Evolutionary conservation across 2,113 vertebrate species (phyloP).

Genomic region (Saccopteryx leptura): DNA sequence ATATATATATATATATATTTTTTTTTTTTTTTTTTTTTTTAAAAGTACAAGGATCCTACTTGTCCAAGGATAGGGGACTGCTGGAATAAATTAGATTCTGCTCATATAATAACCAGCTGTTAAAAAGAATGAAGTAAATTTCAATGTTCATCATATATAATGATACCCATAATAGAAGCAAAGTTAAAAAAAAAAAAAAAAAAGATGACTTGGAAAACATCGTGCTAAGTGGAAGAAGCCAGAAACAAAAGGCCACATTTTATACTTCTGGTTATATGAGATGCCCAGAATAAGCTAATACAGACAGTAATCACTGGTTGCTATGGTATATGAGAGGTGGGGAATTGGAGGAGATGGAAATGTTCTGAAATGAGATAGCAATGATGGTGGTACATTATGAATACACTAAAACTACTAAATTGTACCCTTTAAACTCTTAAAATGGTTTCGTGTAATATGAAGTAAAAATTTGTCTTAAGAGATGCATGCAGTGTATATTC

Average conservation of each 20-base stretch:
- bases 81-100: not conserved
- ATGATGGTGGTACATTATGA: not conserved
- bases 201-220: not conserved
- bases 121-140: slow-evolving; percentile 40
- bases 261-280: not conserved
- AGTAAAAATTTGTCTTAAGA: not conserved
- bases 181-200: not conserved
- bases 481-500: not conserved
- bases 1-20: too few relatives aligned
- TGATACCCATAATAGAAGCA: not conserved
- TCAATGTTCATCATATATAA: not conserved
- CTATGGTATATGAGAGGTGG: not conserved
- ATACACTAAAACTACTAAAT: not conserved
- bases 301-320: not conserved
- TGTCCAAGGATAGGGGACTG: not conserved
- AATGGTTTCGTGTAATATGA: not conserved
- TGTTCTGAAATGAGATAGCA: not conserved
- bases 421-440: not conserved
- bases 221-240: not conserved
- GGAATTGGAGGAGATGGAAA: not conserved
- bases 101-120: not conserved
- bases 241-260: not conserved
- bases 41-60: not conserved
- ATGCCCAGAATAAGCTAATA: not conserved
- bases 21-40: too few relatives aligned